These are phyloP conservation scores for Drosophila atroscutellata DNA, from an alignment of 2,888 invertebrate species.

Conservation along the genomic window DNA sequence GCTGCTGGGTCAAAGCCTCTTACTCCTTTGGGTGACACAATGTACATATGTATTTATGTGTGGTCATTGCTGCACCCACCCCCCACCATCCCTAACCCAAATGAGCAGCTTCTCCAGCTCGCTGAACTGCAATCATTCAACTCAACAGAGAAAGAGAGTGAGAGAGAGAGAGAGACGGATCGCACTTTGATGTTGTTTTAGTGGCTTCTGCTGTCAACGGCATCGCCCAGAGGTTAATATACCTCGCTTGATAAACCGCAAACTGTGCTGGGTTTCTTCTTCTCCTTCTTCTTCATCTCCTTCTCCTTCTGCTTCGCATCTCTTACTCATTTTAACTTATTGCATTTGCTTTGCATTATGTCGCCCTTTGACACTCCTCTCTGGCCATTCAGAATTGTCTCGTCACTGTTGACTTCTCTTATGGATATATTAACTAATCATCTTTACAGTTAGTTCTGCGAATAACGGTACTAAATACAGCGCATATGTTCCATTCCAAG, in stretches of 20 bases:
- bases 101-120: constrained; percentile 8
- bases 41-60: neutral
- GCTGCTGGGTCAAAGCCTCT: constrained; percentile 48
- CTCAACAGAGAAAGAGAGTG: neutral
- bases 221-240: constrained; percentile 52
- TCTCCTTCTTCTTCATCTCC: constrained; percentile 1
- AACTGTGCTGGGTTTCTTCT: constrained; percentile 46
- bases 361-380: constrained; percentile 23
- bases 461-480: neutral
- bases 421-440: constrained; percentile 33
- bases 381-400: neutral
- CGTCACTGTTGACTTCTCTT: constrained; percentile 25
- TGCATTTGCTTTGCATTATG: constrained; percentile 17
- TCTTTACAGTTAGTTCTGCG: constrained; percentile 11
- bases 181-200: constrained; percentile 58
- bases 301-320: constrained; percentile 6
- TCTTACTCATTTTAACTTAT: constrained; percentile 11
- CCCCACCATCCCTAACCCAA: neutral
- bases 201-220: constrained; percentile 55
- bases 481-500: constrained; percentile 1
- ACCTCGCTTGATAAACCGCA: constrained; percentile 58
- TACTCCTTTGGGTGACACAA: constrained; percentile 43
- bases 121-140: constrained; percentile 25
- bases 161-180: constrained; percentile 27
- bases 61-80: constrained; percentile 7